Base-by-base conservation (phyloP, 2,888 invertebrate genomes). In the Cosmopolites sordidus region DNA sequence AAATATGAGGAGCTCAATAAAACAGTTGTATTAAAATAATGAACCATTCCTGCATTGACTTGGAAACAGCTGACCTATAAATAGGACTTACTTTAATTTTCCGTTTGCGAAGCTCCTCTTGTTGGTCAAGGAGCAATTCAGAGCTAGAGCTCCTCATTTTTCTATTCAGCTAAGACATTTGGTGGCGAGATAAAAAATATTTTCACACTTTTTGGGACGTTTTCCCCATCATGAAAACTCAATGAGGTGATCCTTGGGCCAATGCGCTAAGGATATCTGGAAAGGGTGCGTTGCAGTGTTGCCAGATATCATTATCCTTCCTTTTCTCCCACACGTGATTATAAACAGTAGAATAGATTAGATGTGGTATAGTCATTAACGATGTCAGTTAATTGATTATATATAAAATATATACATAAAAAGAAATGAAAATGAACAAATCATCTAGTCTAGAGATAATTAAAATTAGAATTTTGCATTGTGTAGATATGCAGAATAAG, bases 91-190 rank as follows among this genome's bases (percentile, higher is more conserved):
- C 79, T 72, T 74, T 70, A 54, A 82, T 77, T 76, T 82, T 82
- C 65, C 79, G 76, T 76, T 80, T 79, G 69, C 82, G 76, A 66
- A 82, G 76, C 76, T 82, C 82, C 77, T 83, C 84, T 78, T 83
- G 83, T 75, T 84, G 83, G 75, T 85, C 84, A 74, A 85, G 83
- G 78, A 86, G 82, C 77, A 85, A 81, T 79, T 86, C 85, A 74
- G 85, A 85, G 79, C 84, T 86, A 78, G 83, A 83, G 79, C 84
- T 83, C 78, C 83, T 83, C 84, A 84, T 84, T 62, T 61, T 70
- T 58, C 64, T 65, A 67, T 48, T 12, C 33, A 61, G 64, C 47
- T 50, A 50, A 22, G 50, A 43, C 50, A 50, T 54, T 54, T 40
- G 46, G 45, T 42, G 6, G 2, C 9, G 5, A 16, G 18, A 42